These are phyloP conservation scores for Paralichthys olivaceus DNA, from an alignment of 2,113 vertebrate genomes.

Conservation along the genomic window DNA sequence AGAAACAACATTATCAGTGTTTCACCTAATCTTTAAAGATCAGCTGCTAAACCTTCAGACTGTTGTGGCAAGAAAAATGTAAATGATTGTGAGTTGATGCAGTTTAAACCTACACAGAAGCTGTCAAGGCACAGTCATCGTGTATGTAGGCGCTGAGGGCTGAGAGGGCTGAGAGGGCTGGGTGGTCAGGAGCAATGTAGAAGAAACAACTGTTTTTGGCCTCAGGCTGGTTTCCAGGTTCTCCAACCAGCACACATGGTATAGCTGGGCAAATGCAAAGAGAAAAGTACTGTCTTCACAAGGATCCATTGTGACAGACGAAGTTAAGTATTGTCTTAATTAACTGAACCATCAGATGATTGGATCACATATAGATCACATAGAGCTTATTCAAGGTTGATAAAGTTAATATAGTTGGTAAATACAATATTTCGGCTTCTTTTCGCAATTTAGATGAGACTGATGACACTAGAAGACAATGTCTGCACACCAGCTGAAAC, in stretches of 20 bases:
- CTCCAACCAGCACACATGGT: background rate
- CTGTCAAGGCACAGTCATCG: constrained; percentile 15
- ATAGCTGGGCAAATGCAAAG: background rate
- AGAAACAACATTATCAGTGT: background rate
- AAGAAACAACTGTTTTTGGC: constrained; percentile 31
- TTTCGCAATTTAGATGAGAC: background rate
- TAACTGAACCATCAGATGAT: background rate
- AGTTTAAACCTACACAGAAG: constrained; percentile 22
- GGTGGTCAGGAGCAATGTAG: constrained; percentile 23
- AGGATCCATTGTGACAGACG: constrained; percentile 4
- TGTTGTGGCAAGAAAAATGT: constrained; percentile 2
- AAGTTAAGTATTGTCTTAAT: background rate
- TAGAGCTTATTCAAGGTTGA: background rate
- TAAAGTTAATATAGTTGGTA: too few relatives aligned
- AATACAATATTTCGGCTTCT: background rate
- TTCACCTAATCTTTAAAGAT: background rate
- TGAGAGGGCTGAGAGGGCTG: background rate
- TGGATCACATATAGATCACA: background rate
- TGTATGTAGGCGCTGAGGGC: constrained; percentile 9
- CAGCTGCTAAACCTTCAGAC: background rate
- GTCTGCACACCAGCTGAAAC: background rate
- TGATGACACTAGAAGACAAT: background rate
- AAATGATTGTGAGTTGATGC: background rate
- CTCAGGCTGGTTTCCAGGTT: background rate
- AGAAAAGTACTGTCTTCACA: background rate